Evolutionary conservation across 2,113 vertebrate genomes (phyloP), one percentile per base, ranked within the genome.

Genomic region (Datnioides undecimradiatus): DNA sequence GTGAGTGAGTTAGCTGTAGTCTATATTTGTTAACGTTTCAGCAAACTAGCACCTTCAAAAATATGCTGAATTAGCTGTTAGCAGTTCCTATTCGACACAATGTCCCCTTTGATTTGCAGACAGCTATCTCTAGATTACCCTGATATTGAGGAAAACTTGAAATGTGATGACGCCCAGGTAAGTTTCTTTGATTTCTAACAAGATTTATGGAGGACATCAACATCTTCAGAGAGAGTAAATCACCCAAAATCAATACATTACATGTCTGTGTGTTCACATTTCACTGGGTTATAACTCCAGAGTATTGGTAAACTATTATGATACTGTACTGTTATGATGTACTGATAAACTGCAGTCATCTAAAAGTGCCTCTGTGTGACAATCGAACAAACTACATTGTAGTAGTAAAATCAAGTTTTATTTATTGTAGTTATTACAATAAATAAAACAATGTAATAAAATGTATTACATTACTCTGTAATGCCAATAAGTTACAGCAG

Each of bases 401-500:
- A 36, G 11, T 6, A 12, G n/a, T n/a, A n/a, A n/a, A n/a, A n/a
- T n/a, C n/a, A n/a, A n/a, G n/a, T n/a, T n/a, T n/a, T n/a, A n/a
- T n/a, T n/a, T n/a, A n/a, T n/a, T n/a, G n/a, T n/a, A n/a, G n/a
- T n/a, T n/a, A n/a, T n/a, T n/a, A n/a, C n/a, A n/a, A n/a, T n/a
- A n/a, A n/a, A n/a, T n/a, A n/a, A n/a, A n/a, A n/a, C n/a, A n/a
- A n/a, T n/a, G n/a, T n/a, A n/a, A n/a, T n/a, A n/a, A n/a, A n/a
- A n/a, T n/a, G n/a, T n/a, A n/a, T n/a, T 5, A 14, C 46, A 58
- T 2, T 19, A 14, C 21, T 46, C 10, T 72, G 72, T 63, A 72
- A 27, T 68, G 72, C 76, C 69, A 49, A n/a, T 10, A 12, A 0
- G 0, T 8, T 6, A 11, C 91, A 80, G 73, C 70, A 89, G 88